phyloP scores from a whole-genome alignment of 2,888 invertebrate genomes.

The Lithophane socia region DNA sequence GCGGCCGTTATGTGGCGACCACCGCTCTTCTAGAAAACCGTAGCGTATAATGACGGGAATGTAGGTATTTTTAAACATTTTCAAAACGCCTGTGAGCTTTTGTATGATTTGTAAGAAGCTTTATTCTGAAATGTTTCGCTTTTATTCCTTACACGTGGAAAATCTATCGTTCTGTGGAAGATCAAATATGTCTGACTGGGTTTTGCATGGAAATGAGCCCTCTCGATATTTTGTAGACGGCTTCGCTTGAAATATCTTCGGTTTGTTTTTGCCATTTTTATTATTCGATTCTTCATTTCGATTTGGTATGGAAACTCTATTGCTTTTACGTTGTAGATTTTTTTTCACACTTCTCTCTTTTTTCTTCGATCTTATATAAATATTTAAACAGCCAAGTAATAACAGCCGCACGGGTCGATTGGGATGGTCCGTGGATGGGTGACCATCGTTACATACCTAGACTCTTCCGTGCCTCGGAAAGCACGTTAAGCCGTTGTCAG shows the following conservation, averaged over 20 bases:
- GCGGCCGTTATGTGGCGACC: too few relatives aligned
- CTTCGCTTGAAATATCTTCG: slow-evolving; percentile 25
- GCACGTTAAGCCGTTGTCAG: too few relatives aligned
- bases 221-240: slow-evolving; percentile 27
- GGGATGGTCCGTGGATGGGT: too few relatives aligned
- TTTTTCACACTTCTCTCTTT: not conserved
- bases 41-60: not conserved
- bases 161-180: slow-evolving; percentile 24
- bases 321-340: slow-evolving; percentile 10
- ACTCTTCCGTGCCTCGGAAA: too few relatives aligned
- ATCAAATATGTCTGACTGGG: slow-evolving; percentile 39
- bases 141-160: slow-evolving; percentile 44
- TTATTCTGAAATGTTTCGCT: slow-evolving; percentile 25
- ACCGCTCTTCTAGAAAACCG: not conserved
- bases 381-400: too few relatives aligned
- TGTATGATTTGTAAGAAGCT: slow-evolving; percentile 18
- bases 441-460: too few relatives aligned
- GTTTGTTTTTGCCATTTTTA: slow-evolving; percentile 35
- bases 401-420: too few relatives aligned
- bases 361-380: too few relatives aligned
- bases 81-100: not conserved
- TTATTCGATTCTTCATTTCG: slow-evolving; percentile 35
- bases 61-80: slow-evolving; percentile 21
- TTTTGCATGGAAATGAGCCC: slow-evolving; percentile 50
- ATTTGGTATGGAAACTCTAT: slow-evolving; percentile 20